phyloP scores from a whole-genome alignment of 2,888 invertebrate genomes.

The Pandemis heparana region DNA sequence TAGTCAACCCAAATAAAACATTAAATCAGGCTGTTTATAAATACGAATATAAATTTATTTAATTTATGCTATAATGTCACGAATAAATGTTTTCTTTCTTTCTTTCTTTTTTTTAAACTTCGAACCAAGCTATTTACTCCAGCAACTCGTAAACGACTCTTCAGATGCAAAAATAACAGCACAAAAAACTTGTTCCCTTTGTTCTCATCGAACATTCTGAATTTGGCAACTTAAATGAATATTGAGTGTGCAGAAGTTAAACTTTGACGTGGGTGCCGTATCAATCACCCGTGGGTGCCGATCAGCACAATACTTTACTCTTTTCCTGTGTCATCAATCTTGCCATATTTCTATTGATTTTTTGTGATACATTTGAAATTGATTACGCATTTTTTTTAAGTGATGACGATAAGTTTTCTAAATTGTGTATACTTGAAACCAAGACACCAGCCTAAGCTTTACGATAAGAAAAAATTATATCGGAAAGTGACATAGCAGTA shows the following conservation, averaged over 20 bases:
- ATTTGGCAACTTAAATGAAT: conserved; percentile 50
- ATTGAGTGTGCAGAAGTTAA: conserved; percentile 58
- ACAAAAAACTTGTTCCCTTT: conserved; percentile 10
- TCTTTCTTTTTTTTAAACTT: too few relatives aligned
- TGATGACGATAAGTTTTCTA: not conserved
- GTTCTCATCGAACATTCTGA: conserved; percentile 8
- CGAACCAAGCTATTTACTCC: too few relatives aligned
- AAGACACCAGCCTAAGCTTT: too few relatives aligned
- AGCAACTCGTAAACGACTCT: not conserved
- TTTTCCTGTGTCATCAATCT: conserved; percentile 40
- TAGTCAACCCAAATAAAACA: not conserved
- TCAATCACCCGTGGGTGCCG: conserved; percentile 56
- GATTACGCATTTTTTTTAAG: not conserved
- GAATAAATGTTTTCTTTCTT: too few relatives aligned
- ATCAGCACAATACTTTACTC: conserved; percentile 52
- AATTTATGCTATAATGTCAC: too few relatives aligned
- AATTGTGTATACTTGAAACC: too few relatives aligned
- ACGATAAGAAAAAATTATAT: too few relatives aligned
- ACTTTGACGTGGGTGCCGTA: conserved; percentile 55
- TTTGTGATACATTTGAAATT: conserved; percentile 1
- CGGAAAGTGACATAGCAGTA: too few relatives aligned
- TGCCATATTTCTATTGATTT: conserved; percentile 15
- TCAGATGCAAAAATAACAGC: not conserved
- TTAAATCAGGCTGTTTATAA: too few relatives aligned
- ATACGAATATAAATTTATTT: not conserved